Conservation (phyloP, 2,888 invertebrate species). For the Arge pagana region DNA sequence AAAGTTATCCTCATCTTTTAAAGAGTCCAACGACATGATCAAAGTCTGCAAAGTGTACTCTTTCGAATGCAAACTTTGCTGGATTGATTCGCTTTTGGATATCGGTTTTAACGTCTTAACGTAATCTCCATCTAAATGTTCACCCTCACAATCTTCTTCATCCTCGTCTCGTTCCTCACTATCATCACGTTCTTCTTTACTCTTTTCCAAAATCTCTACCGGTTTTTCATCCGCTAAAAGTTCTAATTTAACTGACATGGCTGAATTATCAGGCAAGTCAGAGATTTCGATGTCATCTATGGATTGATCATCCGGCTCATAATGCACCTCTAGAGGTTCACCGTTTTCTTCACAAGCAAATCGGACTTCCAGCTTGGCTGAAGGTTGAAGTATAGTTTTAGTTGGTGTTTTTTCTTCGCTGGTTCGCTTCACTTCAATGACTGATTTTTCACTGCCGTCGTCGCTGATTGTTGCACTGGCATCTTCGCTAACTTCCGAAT, state of each 20-base stretch:
- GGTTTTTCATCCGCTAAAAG: not conserved
- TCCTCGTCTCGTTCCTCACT: slow-evolving; percentile 31
- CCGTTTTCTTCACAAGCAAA: slow-evolving; percentile 38
- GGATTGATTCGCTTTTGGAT: slow-evolving; percentile 33
- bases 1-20: slow-evolving; percentile 38
- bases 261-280: slow-evolving; percentile 29
- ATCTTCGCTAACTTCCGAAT: slow-evolving; percentile 40
- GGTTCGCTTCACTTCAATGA: slow-evolving; percentile 40
- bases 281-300: slow-evolving; percentile 22
- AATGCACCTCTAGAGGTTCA: slow-evolving; percentile 35
- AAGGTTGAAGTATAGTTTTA: slow-evolving; percentile 20
- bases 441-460: slow-evolving; percentile 38
- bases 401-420: slow-evolving; percentile 22
- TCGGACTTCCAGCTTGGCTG: slow-evolving; percentile 40
- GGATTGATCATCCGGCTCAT: slow-evolving; percentile 23
- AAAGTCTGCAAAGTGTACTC: slow-evolving; percentile 44
- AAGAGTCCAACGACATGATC: slow-evolving; percentile 42
- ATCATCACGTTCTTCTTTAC: slow-evolving; percentile 32
- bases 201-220: slow-evolving; percentile 26
- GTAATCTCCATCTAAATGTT: slow-evolving; percentile 42
- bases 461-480: slow-evolving; percentile 40
- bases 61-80: slow-evolving; percentile 35
- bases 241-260: not conserved
- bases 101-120: slow-evolving; percentile 46
- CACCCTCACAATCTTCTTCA: slow-evolving; percentile 24